Percentiles rank a stretch among this genome's conserved stretches.
Evolutionary conservation across 2,888 invertebrate species (phyloP).

Genomic region (Lepidocyrtinus sp.): DNA sequence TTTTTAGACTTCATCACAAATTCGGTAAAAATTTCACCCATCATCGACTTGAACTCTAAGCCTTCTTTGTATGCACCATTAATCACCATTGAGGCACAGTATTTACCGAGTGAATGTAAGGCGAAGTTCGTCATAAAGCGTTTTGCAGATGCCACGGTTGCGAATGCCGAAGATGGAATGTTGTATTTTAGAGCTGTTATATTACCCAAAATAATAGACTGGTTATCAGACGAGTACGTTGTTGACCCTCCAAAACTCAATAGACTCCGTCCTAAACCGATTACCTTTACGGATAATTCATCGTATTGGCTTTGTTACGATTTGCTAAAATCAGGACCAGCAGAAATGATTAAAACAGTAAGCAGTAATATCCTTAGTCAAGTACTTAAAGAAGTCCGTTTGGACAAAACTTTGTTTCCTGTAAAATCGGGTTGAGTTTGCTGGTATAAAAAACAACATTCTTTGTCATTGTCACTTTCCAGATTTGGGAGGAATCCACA

Average conservation of each 20-base stretch:
- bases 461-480: constrained; percentile 69
- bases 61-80: constrained; percentile 15
- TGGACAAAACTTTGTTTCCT: no score
- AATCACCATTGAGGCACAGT: constrained; percentile 1
- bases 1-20: not conserved
- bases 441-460: constrained; percentile 1
- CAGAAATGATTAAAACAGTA: constrained; percentile 37
- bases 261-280: constrained; percentile 25
- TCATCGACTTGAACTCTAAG: no score
- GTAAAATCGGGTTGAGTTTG: not conserved
- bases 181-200: constrained; percentile 15
- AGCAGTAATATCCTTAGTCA: no score
- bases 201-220: constrained; percentile 42
- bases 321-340: constrained; percentile 41
- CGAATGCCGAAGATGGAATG: constrained; percentile 5
- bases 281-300: constrained; percentile 19
- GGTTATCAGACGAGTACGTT: constrained; percentile 34
- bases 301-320: constrained; percentile 41
- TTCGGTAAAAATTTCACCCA: no score
- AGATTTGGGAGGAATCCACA: constrained; percentile 94
- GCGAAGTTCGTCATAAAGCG: not conserved
- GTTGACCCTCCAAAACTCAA: constrained; percentile 20
- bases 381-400: no score
- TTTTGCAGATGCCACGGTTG: not conserved
- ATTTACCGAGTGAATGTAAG: not conserved